Conservation (phyloP, 2,888 invertebrate genomes). For the Argyresthia albistria region DNA sequence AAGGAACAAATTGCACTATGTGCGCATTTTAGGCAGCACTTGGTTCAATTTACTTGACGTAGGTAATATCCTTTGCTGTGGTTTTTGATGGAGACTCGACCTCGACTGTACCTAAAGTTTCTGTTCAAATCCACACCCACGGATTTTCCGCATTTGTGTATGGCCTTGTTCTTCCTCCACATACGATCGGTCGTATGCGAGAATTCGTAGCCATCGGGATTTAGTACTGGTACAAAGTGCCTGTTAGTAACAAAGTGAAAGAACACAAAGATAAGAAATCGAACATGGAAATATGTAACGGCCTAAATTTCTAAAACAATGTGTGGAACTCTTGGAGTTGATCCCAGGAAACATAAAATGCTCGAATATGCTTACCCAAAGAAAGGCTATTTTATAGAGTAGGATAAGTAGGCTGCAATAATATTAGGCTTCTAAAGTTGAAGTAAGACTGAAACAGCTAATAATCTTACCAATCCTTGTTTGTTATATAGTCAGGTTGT, state of each 20-base stretch:
- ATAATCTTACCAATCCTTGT: slow-evolving; percentile 81
- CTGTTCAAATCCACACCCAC: slow-evolving; percentile 87
- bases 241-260: slow-evolving; percentile 21
- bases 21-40: too few relatives aligned
- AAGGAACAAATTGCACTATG: too few relatives aligned
- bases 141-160: slow-evolving; percentile 71
- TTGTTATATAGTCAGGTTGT: slow-evolving; percentile 77
- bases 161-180: slow-evolving; percentile 85
- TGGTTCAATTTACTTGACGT: too few relatives aligned
- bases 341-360: too few relatives aligned
- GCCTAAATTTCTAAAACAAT: too few relatives aligned
- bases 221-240: slow-evolving; percentile 82
- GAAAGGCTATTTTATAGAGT: too few relatives aligned
- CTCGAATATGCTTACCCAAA: too few relatives aligned
- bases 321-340: too few relatives aligned
- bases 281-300: background rate
- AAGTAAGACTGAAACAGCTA: too few relatives aligned
- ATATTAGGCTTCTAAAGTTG: too few relatives aligned
- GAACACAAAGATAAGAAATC: background rate
- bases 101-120: slow-evolving; percentile 87
- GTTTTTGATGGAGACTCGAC: background rate
- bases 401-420: too few relatives aligned
- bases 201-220: slow-evolving; percentile 93
- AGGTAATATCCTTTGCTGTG: too few relatives aligned
- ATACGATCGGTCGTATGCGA: slow-evolving; percentile 85